A percentile compares a stretch with the other conserved stretches of the same genome.
phyloP scores from a whole-genome alignment of 2,113 vertebrate genomes.

The Xiphophorus maculatus region DNA sequence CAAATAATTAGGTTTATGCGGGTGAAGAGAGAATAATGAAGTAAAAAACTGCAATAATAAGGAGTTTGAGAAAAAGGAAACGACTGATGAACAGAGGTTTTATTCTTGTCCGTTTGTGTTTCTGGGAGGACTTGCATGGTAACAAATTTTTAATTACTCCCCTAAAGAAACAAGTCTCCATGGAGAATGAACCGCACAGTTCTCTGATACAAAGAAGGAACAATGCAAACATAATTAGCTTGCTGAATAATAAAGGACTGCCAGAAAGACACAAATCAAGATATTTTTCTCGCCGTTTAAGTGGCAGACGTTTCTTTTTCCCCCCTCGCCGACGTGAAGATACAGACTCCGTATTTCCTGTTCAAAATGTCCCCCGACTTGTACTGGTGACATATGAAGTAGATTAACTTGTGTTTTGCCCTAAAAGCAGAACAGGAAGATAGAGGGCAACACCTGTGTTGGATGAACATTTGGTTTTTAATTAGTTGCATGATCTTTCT shows the following conservation, averaged over 20 bases:
- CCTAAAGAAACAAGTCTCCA: slow-evolving; percentile 43
- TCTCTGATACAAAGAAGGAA: slow-evolving; percentile 39
- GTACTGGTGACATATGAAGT: neutral
- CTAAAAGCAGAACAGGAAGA: slow-evolving; percentile 16
- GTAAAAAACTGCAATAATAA: slow-evolving; percentile 15
- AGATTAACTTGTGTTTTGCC: slow-evolving; percentile 6
- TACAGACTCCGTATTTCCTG: neutral
- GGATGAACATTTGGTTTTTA: slow-evolving; percentile 50
- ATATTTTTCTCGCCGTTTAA: slow-evolving; percentile 5
- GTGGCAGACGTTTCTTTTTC: neutral
- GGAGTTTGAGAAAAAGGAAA: slow-evolving; percentile 16
- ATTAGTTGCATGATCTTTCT: slow-evolving; percentile 42
- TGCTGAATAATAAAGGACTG: slow-evolving; percentile 17
- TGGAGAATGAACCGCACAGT: slow-evolving; percentile 35
- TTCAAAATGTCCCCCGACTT: slow-evolving; percentile 24
- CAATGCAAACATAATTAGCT: slow-evolving; percentile 55
- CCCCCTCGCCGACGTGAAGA: neutral
- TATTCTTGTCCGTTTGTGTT: slow-evolving; percentile 29
- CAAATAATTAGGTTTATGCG: slow-evolving; percentile 54
- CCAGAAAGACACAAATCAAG: slow-evolving; percentile 1
- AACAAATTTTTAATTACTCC: slow-evolving; percentile 57
- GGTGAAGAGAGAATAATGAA: slow-evolving; percentile 30
- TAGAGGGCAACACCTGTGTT: slow-evolving; percentile 42
- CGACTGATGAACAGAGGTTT: slow-evolving; percentile 45
- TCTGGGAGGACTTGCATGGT: slow-evolving; percentile 41